Conservation (phyloP, 2,797 vertebrate species). For the Alcedo quadribrachys region DNA sequence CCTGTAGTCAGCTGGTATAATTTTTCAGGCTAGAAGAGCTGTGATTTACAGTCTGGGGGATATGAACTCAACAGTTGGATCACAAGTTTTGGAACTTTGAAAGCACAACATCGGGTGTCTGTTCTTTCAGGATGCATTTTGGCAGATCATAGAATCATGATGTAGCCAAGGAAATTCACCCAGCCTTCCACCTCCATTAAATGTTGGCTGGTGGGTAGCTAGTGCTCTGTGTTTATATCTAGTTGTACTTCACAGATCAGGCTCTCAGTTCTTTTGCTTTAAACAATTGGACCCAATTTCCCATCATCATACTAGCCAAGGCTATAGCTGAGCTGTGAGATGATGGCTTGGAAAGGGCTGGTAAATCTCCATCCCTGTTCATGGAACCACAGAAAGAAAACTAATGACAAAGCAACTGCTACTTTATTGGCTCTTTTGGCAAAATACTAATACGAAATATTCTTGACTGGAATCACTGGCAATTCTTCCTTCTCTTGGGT, state of each 20-base stretch:
- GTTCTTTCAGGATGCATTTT: neutral
- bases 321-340: neutral
- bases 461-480: neutral
- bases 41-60: neutral
- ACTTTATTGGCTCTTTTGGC: neutral
- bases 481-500: neutral
- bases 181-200: neutral
- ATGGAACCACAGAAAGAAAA: neutral
- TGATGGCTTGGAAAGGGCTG: neutral
- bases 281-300: neutral
- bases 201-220: neutral
- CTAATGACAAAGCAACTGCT: neutral
- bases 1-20: slow-evolving; percentile 24
- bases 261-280: neutral
- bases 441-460: neutral
- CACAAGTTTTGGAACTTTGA: neutral
- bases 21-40: neutral
- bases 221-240: neutral
- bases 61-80: neutral
- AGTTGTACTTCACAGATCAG: neutral
- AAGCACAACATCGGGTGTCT: neutral
- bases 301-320: neutral
- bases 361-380: neutral
- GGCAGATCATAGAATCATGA: neutral
- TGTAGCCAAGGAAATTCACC: neutral